phyloP scores from a whole-genome alignment of 64 coral and sea anemone species.

The Montipora efflorescens region DNA sequence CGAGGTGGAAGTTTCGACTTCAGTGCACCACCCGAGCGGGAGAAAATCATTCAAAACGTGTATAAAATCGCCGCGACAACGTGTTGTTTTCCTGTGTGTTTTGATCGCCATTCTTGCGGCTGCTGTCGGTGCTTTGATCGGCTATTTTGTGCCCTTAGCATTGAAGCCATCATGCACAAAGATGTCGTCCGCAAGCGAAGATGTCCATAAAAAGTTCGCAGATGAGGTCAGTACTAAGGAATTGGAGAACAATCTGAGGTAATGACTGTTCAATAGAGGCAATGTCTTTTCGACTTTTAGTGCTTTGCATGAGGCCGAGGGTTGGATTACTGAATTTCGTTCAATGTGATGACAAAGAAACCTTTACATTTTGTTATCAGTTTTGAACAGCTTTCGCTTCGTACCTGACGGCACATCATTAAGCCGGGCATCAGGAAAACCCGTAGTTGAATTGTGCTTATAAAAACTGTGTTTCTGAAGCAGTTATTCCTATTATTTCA shows the following conservation, averaged over 20 bases:
- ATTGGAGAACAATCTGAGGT: conserved; percentile 50
- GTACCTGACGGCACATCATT: too few species aligned
- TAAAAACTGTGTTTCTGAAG: too few species aligned
- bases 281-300: neutral
- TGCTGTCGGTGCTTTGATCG: conserved; percentile 15
- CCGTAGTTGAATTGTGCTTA: too few species aligned
- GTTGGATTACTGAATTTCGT: too few species aligned
- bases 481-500: too few species aligned
- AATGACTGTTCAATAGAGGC: neutral
- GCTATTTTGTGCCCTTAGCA: conserved; percentile 39
- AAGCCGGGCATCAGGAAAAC: too few species aligned
- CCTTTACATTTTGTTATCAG: too few species aligned
- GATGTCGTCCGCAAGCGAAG: neutral
- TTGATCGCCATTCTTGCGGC: neutral
- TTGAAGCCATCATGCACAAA: neutral
- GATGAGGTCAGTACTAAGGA: conserved; percentile 17
- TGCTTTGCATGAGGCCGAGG: neutral
- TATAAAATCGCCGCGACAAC: conserved; percentile 11
- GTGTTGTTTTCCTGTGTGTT: neutral
- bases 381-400: too few species aligned
- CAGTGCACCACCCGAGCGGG: neutral
- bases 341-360: too few species aligned
- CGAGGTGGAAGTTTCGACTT: neutral
- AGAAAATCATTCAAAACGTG: neutral
- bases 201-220: conserved; percentile 35